A percentile compares a stretch with the other conserved stretches of the same genome.
phyloP scores from a whole-genome alignment of 2,888 invertebrate species.

The Rhagophthalmus giganteus region DNA sequence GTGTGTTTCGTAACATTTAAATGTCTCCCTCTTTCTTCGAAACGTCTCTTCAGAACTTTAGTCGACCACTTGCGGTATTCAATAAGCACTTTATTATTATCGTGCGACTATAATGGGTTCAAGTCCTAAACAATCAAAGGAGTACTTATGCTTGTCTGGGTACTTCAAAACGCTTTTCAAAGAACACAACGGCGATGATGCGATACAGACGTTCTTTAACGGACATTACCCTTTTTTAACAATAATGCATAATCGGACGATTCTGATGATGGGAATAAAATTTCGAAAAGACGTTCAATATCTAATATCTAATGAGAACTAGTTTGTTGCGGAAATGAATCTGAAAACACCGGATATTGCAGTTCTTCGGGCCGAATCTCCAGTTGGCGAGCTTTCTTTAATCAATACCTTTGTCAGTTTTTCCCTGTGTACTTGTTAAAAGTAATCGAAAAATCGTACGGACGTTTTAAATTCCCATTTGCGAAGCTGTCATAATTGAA shows the following conservation, averaged over 20 bases:
- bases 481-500: background rate
- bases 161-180: conserved; percentile 10
- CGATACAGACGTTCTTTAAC: conserved; percentile 7
- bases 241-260: conserved; percentile 6
- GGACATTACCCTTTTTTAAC: conserved; percentile 16
- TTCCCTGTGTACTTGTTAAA: no score
- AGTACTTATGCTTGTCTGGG: conserved; percentile 15
- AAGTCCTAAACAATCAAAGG: conserved; percentile 16
- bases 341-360: conserved; percentile 7
- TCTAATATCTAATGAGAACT: no score
- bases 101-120: conserved; percentile 9
- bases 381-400: background rate
- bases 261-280: background rate
- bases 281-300: no score
- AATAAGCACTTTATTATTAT: conserved; percentile 10
- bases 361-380: conserved; percentile 4
- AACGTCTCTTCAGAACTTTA: no score
- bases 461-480: conserved; percentile 1
- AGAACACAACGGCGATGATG: conserved; percentile 3
- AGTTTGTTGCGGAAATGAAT: conserved; percentile 3
- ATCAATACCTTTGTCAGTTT: no score
- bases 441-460: no score
- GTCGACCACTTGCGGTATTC: background rate
- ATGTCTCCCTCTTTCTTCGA: no score
- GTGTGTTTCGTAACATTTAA: no score